Percentiles rank a stretch among this genome's conserved stretches.
Evolutionary conservation across 2,888 invertebrate genomes (phyloP).

Genomic region (Belgica antarctica): DNA sequence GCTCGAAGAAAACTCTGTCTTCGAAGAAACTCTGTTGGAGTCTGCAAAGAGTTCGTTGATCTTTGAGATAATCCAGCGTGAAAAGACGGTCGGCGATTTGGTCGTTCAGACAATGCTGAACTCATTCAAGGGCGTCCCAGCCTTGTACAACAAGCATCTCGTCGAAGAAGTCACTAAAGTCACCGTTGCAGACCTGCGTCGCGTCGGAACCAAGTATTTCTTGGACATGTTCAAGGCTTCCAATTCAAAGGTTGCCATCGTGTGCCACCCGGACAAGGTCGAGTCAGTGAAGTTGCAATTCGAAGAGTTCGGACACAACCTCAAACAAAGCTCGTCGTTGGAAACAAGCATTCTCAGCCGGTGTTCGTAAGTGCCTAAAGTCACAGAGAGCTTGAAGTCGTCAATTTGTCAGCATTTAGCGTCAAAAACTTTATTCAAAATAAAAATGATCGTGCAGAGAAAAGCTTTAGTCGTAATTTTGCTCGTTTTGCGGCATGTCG

Average conservation of each 20-base stretch:
- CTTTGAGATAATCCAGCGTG: slow-evolving; percentile 78
- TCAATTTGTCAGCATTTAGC: background rate
- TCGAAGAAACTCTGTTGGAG: slow-evolving; percentile 73
- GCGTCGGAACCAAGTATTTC: slow-evolving; percentile 71
- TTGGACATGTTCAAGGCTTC: slow-evolving; percentile 65
- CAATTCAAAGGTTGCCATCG: slow-evolving; percentile 60
- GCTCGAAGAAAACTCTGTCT: slow-evolving; percentile 60
- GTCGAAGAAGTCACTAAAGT: slow-evolving; percentile 62
- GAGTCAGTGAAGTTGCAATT: slow-evolving; percentile 47
- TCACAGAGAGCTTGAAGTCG: background rate
- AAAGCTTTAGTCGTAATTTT: background rate
- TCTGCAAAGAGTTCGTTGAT: slow-evolving; percentile 84
- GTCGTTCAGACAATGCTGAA: slow-evolving; percentile 70
- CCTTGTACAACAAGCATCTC: slow-evolving; percentile 58
- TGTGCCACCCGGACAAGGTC: slow-evolving; percentile 75
- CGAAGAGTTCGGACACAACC: slow-evolving; percentile 32
- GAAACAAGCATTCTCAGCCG: slow-evolving; percentile 61
- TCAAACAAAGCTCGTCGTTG: slow-evolving; percentile 56
- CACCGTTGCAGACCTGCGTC: slow-evolving; percentile 61
- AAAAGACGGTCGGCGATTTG: slow-evolving; percentile 74
- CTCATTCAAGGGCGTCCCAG: slow-evolving; percentile 65
- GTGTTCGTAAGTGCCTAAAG: slow-evolving; percentile 49
- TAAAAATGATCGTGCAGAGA: background rate
- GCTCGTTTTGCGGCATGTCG: background rate
- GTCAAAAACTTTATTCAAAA: background rate